Base-by-base conservation (phyloP, 2,113 vertebrate genomes). In the Pyxicephalus adspersus region DNA sequence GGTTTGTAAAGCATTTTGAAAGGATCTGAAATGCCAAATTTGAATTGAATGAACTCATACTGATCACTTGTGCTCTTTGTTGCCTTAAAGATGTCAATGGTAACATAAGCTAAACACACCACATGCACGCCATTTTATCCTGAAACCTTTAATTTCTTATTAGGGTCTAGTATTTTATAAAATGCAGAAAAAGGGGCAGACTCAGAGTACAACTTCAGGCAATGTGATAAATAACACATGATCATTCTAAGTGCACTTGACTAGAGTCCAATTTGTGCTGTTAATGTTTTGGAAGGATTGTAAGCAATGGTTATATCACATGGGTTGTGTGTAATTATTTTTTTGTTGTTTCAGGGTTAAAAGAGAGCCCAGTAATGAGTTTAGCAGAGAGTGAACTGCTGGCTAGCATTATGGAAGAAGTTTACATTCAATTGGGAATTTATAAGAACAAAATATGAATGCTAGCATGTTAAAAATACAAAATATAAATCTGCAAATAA, bases 331-430 rank as follows among this genome's bases (percentile, higher is more conserved):
- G n/a, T 34, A 34, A 34, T 34, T 34, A 61, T 61, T 2, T 15
- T 2, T 25, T 63, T 77, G 19, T 64, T 31, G 6, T 25, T 52
- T 2, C 82, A 97, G 96, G 94, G 7, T 85, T 97, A 71, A 96
- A 94, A 85, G 92, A 97, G 86, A 95, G 95, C 63, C 80, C 90
- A 0, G 63, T 93, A 2, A 90, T 97, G 85, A 88, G 94, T 0
- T 90, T 95, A 67, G 84, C 84, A 0, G 94, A 97, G 84, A 96
- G 94, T 3, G 84, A 91, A 34, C 89, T 92, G 50, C 82, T 96
- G 77, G 91, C 89, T 16, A 91, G 92, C 71, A 84, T 95, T 78
- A 88, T 95, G 74, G 95, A 96, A 2, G 94, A 96, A 83, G 87
- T 88, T 23, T 90, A 92, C 22, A 87, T 85, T 34, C 90, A 93